A percentile compares a stretch with the other conserved stretches of the same genome.
Conservation (phyloP, 2,888 invertebrate species). For the Sylvicola fuscatus region DNA sequence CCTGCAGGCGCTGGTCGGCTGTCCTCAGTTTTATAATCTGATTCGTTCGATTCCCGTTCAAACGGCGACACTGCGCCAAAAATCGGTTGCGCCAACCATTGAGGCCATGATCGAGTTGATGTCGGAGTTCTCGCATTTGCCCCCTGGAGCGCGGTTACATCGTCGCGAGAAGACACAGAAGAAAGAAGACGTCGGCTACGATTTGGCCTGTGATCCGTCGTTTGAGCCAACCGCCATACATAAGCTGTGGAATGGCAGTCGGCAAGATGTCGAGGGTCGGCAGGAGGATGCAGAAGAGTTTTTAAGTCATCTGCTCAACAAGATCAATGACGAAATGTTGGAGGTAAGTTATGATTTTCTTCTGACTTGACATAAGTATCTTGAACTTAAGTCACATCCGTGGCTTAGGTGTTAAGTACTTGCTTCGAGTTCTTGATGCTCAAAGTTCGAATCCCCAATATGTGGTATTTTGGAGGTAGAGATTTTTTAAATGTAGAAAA, state of each 20-base stretch:
- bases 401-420: too few relatives aligned
- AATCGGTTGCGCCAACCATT: slow-evolving; percentile 60
- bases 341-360: slow-evolving; percentile 34
- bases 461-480: too few relatives aligned
- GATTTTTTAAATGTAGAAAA: too few relatives aligned
- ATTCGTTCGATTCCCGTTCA: slow-evolving; percentile 55
- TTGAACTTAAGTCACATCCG: too few relatives aligned
- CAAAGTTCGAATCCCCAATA: too few relatives aligned
- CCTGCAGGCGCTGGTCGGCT: slow-evolving; percentile 79
- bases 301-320: slow-evolving; percentile 78
- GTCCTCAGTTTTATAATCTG: slow-evolving; percentile 88
- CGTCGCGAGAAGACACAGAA: slow-evolving; percentile 24
- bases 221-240: slow-evolving; percentile 82
- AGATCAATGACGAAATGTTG: slow-evolving; percentile 91
- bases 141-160: slow-evolving; percentile 30
- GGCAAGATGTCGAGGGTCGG: slow-evolving; percentile 61
- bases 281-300: slow-evolving; percentile 98
- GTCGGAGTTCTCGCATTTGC: slow-evolving; percentile 52
- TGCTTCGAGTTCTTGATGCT: too few relatives aligned
- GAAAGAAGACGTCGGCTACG: slow-evolving; percentile 27
- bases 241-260: slow-evolving; percentile 58
- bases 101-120: slow-evolving; percentile 76
- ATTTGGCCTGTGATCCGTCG: slow-evolving; percentile 51
- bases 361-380: too few relatives aligned
- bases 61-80: slow-evolving; percentile 30